Evolutionary conservation across 2,113 vertebrate species (phyloP).

Genomic region (Archilochus colubris): DNA sequence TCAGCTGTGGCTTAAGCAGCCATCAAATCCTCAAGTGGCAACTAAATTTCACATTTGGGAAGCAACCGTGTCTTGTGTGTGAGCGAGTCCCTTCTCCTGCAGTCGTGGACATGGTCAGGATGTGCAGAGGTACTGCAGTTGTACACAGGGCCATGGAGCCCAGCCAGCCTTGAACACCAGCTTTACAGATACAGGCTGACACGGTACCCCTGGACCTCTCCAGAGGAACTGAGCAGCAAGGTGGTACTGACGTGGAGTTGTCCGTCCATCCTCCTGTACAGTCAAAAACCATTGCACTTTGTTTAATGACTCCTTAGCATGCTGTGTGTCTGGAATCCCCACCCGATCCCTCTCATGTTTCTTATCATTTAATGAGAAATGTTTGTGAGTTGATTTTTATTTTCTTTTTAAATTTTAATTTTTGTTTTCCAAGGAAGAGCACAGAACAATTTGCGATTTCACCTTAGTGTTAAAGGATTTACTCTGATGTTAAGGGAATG

Average conservation of each 20-base stretch:
- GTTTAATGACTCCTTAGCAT: constrained; percentile 44
- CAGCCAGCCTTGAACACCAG: neutral
- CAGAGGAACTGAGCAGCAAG: neutral
- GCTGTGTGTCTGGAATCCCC: constrained; percentile 39
- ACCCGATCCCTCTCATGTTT: constrained; percentile 9
- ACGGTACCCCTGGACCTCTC: neutral
- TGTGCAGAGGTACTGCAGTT: constrained; percentile 3
- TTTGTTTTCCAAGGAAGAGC: constrained; percentile 66
- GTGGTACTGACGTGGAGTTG: constrained; percentile 28
- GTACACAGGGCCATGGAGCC: neutral
- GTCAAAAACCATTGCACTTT: constrained; percentile 65
- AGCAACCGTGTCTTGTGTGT: neutral
- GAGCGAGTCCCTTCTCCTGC: neutral
- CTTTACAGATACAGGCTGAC: neutral
- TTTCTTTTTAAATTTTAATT: neutral
- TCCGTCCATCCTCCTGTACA: constrained; percentile 28
- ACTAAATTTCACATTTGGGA: constrained; percentile 22
- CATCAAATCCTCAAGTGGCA: neutral
- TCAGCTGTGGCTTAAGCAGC: constrained; percentile 39
- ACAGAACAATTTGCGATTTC: constrained; percentile 63
- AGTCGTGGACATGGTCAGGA: neutral
- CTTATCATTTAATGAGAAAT: constrained; percentile 49
- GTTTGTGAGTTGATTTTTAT: constrained; percentile 34
- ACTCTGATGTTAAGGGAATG: constrained; percentile 46
- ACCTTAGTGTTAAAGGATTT: constrained; percentile 56